Percentiles rank a stretch among this genome's conserved stretches.
Evolutionary conservation across 37 sponge, comb jelly and placozoan genomes (phyloP).

Genomic region (Theonella swinhoei): DNA sequence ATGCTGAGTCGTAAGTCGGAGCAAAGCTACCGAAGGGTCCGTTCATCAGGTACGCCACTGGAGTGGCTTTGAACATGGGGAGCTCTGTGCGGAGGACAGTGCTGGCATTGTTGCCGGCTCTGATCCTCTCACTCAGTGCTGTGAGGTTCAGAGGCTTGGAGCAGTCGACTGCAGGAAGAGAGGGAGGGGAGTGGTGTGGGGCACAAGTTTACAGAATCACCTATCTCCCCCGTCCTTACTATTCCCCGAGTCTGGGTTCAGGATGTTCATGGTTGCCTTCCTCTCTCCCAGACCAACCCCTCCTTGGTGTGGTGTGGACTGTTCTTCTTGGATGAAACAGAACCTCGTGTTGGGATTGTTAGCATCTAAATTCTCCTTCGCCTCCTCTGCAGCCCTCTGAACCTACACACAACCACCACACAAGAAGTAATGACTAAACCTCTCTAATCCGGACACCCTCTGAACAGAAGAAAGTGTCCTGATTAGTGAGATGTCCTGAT

Average conservation of each 20-base stretch:
- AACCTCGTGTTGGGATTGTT: conserved; percentile 4
- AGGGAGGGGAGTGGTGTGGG: background rate
- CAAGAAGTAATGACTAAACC: no score
- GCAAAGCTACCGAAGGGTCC: conserved; percentile 97
- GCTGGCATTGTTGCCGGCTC: conserved; percentile 55
- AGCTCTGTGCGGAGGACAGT: conserved; percentile 63
- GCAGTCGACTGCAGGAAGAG: conserved; percentile 20
- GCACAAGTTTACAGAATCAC: background rate
- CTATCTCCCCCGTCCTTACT: conserved; percentile 7
- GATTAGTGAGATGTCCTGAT: no score
- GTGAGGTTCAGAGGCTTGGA: conserved; percentile 47
- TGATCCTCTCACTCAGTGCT: conserved; percentile 41
- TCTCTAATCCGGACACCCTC: no score
- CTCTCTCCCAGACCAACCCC: conserved; percentile 29
- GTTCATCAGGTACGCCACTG: conserved; percentile 91
- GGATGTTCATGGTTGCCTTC: conserved; percentile 36
- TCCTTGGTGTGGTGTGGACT: background rate
- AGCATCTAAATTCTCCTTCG: conserved; percentile 36
- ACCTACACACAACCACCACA: no score
- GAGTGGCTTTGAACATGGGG: conserved; percentile 68
- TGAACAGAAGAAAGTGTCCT: no score
- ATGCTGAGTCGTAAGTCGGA: conserved; percentile 85
- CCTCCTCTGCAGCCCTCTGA: conserved; percentile 16
- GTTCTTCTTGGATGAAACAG: conserved; percentile 35
- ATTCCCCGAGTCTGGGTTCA: conserved; percentile 67